Evolutionary conservation across 2,113 vertebrate genomes (phyloP), one percentile per base, ranked within the genome.

Genomic region (Gasterosteus nipponicus): DNA sequence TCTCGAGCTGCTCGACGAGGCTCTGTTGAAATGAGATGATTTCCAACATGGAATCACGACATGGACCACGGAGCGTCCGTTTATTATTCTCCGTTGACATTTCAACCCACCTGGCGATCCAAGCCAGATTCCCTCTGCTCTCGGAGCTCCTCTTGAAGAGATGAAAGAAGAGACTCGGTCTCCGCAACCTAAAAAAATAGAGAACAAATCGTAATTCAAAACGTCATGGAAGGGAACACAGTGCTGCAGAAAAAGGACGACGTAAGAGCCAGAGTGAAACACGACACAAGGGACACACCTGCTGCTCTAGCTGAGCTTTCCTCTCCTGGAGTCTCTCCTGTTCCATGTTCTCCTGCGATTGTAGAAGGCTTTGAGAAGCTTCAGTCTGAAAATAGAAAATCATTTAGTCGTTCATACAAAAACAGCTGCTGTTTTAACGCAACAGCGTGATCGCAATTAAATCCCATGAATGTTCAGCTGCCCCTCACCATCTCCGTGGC

Each of bases 1-100:
- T 31, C 69, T 86, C 11, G 0, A 91, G 81, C 15, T 91, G 39
- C 42, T 69, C 83, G 4, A 7, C 62, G 3, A 82, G 46, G 1
- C 75, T 38, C 85, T 87, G 42, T 16, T 26, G 22, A 5, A 22
- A 14, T 0, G 1, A 8, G 33, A 44, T 46, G 10, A 57, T 49
- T 41, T 51, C 5, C 19, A 29, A 63, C 14, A 1, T 38, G 1
- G 6, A 46, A 10, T 66, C 10, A 42, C 31, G 31, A 41, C 10
- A 3, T 11, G 2, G 3, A 38, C 6, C 22, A n/a, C 5, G 1
- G 31, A 68, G 11, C 5, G 49, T 12, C 2, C 14, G 41, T 41
- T 11, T 18, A 8, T 15, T 8, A 18, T 4, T 1, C 12, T 69
- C 67, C 1, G 7, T 15, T 16, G 4, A 38, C 26, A 18, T 49